Conservation (phyloP, 2,888 invertebrate genomes). For the Hypomecis punctinalis region DNA sequence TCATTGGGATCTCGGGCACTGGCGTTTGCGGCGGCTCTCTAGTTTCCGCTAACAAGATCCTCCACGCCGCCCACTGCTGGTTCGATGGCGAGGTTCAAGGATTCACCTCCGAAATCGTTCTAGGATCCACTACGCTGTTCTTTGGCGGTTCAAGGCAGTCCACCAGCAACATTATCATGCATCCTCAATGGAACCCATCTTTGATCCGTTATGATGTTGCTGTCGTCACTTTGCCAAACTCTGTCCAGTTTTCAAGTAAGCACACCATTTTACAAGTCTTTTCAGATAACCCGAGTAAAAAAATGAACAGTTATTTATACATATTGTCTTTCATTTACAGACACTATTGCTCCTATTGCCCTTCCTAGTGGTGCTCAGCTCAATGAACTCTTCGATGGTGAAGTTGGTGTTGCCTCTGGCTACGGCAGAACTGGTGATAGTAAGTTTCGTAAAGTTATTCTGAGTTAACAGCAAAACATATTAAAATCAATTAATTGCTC, state of each 20-base stretch:
- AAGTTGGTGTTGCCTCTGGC: slow-evolving; percentile 46
- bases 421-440: slow-evolving; percentile 50
- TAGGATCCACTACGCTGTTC: slow-evolving; percentile 56
- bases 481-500: not conserved
- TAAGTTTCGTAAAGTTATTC: no score
- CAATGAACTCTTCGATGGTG: slow-evolving; percentile 43
- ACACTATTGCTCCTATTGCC: slow-evolving; percentile 45
- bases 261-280: not conserved
- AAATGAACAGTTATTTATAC: not conserved
- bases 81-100: slow-evolving; percentile 54
- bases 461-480: no score
- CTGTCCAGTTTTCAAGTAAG: slow-evolving; percentile 43
- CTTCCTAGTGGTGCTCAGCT: slow-evolving; percentile 48
- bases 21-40: slow-evolving; percentile 58
- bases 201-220: slow-evolving; percentile 55
- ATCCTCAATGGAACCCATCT: slow-evolving; percentile 50
- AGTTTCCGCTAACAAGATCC: slow-evolving; percentile 40
- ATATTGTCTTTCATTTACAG: not conserved
- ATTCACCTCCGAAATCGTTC: slow-evolving; percentile 51
- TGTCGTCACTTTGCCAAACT: slow-evolving; percentile 43
- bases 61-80: slow-evolving; percentile 57
- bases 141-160: slow-evolving; percentile 51
- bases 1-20: slow-evolving; percentile 10
- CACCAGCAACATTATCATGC: slow-evolving; percentile 47
- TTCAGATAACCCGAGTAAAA: no score